Evolutionary conservation across 2,113 vertebrate species (phyloP).

Genomic region (Noctilio leporinus): DNA sequence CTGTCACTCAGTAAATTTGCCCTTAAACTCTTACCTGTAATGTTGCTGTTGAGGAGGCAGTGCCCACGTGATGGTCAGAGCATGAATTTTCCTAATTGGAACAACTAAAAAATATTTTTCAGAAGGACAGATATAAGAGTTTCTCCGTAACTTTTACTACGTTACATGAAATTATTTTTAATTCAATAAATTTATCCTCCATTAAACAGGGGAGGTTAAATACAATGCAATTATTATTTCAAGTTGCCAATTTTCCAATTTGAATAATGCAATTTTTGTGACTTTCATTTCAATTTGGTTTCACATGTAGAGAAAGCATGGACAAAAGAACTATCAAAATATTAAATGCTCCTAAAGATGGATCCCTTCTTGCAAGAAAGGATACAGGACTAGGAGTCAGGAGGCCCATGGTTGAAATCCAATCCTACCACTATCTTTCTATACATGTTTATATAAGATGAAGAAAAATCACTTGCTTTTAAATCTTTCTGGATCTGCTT

Average conservation of each 20-base stretch:
- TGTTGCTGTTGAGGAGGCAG: conserved; percentile 91
- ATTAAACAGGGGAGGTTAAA: conserved; percentile 19
- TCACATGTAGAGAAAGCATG: background rate
- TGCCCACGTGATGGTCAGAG: conserved; percentile 94
- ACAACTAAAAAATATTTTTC: conserved; percentile 84
- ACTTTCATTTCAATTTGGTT: conserved; percentile 16
- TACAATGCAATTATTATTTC: conserved; percentile 41
- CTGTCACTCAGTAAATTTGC: background rate
- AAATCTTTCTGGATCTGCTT: conserved; percentile 29
- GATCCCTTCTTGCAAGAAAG: background rate
- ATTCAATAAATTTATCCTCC: conserved; percentile 30
- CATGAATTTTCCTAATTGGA: conserved; percentile 94
- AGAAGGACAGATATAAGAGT: conserved; percentile 49
- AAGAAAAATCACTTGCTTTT: conserved; percentile 21
- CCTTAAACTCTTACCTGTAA: conserved; percentile 85
- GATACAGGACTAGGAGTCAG: background rate
- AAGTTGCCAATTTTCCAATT: conserved; percentile 56
- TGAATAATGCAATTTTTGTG: background rate
- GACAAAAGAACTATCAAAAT: conserved; percentile 14
- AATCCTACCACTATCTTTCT: background rate
- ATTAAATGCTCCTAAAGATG: background rate
- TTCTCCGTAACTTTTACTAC: conserved; percentile 26
- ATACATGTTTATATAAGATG: background rate
- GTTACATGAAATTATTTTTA: conserved; percentile 6
- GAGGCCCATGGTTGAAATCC: background rate